phyloP scores from a whole-genome alignment of 2,888 invertebrate genomes.

The Apodemia mormo region DNA sequence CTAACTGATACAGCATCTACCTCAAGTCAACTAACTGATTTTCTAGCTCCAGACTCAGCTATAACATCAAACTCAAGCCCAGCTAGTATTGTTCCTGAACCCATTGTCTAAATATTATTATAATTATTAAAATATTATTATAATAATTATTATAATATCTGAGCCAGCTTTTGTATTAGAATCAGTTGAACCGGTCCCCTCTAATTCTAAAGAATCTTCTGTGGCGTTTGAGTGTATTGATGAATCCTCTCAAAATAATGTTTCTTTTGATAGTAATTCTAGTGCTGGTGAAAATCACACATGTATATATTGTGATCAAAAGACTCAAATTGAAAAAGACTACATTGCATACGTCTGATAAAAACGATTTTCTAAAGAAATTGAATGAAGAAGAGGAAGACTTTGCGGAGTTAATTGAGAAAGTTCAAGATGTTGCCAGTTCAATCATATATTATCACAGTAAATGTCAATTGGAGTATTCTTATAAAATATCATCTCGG shows the following conservation, averaged over 20 bases:
- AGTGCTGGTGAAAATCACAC: too few relatives aligned
- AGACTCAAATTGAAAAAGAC: slow-evolving; percentile 1
- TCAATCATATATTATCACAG: background rate
- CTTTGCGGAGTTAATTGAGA: background rate
- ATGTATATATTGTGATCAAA: background rate
- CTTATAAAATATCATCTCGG: background rate
- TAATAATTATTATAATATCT: background rate
- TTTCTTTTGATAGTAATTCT: too few relatives aligned
- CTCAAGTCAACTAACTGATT: too few relatives aligned
- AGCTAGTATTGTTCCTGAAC: slow-evolving; percentile 1
- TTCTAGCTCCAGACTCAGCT: background rate
- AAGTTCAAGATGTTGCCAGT: background rate
- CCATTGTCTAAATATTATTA: too few relatives aligned
- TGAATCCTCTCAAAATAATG: background rate
- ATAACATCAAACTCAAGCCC: background rate
- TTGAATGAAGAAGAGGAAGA: background rate
- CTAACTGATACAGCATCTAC: background rate
- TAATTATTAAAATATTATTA: too few relatives aligned
- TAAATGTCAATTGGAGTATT: background rate
- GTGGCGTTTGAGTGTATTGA: background rate
- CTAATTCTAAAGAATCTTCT: background rate
- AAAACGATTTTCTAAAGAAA: slow-evolving; percentile 1
- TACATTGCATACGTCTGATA: background rate
- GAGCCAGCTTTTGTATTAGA: background rate
- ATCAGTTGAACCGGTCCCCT: background rate